Evolutionary conservation across 2,113 vertebrate species (phyloP), one percentile per base, ranked within the genome.

Genomic region (Campylomormyrus numenius): DNA sequence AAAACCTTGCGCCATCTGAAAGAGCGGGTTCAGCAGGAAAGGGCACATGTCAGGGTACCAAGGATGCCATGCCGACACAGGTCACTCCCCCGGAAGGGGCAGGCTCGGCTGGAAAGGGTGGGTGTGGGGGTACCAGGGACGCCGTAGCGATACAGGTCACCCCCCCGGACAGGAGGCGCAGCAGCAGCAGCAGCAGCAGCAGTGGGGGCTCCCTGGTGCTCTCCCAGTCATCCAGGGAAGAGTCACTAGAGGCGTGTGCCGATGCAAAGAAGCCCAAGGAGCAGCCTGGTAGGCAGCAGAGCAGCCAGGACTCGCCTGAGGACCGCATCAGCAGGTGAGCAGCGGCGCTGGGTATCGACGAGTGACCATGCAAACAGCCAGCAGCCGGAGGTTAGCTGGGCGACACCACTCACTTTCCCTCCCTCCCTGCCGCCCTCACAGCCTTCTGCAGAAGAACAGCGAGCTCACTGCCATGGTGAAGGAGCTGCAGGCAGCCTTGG

Each of bases 381-480:
- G 56, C 56, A 62, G 56, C 24, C 56, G 56, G 24, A 5, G 62
- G n/a, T 31, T 13, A 70, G 62, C 62, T 70, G 62, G 62, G 11
- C n/a, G 19, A 3, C n/a, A 31, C 27, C 48, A 2, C 50, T 87
- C 31, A 53, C 50, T 24, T 1, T 13, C 8, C 58, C 17, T 46
- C 11, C 88, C 24, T 90, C 31, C 77, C 17, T 31, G 3, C 42
- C 52, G 1, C 66, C 56, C 93, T 90, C 56, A 0, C 94, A 99
- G 98, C 89, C 94, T 98, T 0, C 95, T 97, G 90, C 95, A 96
- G 91, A 96, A 97, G 90, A 99, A 98, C 92, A 96, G 94, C 2
- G 97, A 99, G 0, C 95, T 97, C 58, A 96, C 94, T 92, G 95
- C 96, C 88, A 96, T 95, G 8, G 96, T 99, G 66, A 94, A 96